A percentile compares a stretch with the other conserved stretches of the same genome.
Evolutionary conservation across 2,888 invertebrate species (phyloP).

Genomic region (Onchidella celtica): DNA sequence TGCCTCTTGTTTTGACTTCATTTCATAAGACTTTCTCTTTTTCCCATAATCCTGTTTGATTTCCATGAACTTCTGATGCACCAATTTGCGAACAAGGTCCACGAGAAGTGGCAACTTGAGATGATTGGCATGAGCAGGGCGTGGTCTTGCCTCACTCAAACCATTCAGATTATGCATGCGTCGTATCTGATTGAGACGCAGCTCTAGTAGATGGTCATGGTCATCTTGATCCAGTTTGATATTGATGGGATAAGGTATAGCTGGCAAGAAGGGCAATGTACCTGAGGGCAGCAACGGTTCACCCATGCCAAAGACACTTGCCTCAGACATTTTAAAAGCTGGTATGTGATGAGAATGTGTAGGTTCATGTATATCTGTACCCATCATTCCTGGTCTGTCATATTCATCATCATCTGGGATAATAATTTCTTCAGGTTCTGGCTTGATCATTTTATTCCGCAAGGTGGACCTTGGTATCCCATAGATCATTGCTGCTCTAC

Average conservation of each 20-base stretch:
- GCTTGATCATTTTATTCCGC: constrained; percentile 89
- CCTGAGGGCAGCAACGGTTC: constrained; percentile 51
- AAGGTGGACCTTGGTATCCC: constrained; percentile 97
- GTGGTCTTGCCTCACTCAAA: constrained; percentile 62
- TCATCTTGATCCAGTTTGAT: constrained; percentile 43
- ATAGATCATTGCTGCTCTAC: constrained; percentile 96
- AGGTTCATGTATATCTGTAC: constrained; percentile 6
- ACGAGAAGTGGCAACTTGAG: constrained; percentile 76
- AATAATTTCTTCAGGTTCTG: constrained; percentile 32
- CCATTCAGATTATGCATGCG: constrained; percentile 75
- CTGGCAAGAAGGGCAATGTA: constrained; percentile 52
- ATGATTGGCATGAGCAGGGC: constrained; percentile 66
- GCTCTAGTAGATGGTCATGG: background rate
- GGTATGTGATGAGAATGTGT: constrained; percentile 17
- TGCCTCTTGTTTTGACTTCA: background rate
- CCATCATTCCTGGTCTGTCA: background rate
- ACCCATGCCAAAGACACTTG: constrained; percentile 25
- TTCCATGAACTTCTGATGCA: constrained; percentile 74
- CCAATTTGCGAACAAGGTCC: constrained; percentile 78
- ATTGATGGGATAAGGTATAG: constrained; percentile 52
- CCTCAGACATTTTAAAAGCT: constrained; percentile 58
- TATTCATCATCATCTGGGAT: constrained; percentile 41
- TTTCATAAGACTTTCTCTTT: constrained; percentile 14
- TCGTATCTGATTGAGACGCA: constrained; percentile 68
- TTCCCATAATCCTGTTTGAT: constrained; percentile 32